A percentile compares a stretch with the other conserved stretches of the same genome.
These are phyloP conservation scores for Heterotilapia buettikoferi DNA, from an alignment of 2,113 vertebrate genomes.

Conservation along the genomic window DNA sequence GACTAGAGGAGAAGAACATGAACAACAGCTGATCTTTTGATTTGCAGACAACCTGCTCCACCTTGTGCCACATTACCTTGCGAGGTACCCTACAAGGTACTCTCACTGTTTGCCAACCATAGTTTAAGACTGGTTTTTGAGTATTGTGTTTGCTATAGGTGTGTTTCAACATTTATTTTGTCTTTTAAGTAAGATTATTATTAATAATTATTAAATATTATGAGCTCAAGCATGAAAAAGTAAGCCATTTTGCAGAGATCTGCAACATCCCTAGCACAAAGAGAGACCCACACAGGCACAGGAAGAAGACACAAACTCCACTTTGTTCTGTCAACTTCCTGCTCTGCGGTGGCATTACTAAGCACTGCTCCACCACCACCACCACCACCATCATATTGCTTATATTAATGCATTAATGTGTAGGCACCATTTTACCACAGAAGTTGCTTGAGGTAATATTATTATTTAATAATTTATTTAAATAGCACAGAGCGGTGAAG, in stretches of 20 bases:
- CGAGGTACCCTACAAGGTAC: too few relatives aligned
- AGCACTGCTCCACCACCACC: background rate
- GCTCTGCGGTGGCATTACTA: background rate
- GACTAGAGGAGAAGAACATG: too few relatives aligned
- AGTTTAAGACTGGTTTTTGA: background rate
- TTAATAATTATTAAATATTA: background rate
- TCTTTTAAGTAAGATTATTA: background rate
- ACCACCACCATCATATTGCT: background rate
- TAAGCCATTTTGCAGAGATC: background rate
- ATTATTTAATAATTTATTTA: background rate
- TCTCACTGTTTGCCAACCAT: too few relatives aligned
- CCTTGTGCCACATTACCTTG: too few relatives aligned
- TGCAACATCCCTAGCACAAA: background rate
- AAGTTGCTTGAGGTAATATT: background rate
- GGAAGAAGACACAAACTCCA: background rate
- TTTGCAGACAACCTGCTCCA: too few relatives aligned
- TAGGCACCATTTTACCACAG: background rate
- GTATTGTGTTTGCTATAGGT: too few relatives aligned
- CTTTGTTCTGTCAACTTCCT: background rate
- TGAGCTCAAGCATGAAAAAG: background rate
- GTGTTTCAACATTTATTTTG: background rate
- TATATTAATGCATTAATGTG: background rate
- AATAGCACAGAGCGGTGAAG: background rate
- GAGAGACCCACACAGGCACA: background rate
- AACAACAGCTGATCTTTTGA: too few relatives aligned